Conservation (phyloP, 2,888 invertebrate genomes). For the Amphipyra berbera region DNA sequence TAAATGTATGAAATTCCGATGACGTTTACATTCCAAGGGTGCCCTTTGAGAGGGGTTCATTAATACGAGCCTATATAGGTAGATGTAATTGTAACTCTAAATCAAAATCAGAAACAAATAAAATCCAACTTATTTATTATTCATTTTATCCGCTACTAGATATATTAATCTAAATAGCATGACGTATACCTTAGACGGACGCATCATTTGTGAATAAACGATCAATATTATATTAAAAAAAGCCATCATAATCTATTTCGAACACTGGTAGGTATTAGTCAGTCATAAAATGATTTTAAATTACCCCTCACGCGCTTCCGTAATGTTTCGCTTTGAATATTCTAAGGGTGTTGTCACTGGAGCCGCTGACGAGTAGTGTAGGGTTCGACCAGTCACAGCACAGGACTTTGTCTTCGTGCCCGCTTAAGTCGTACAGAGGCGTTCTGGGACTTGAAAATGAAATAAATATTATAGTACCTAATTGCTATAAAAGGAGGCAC, state of each 20-base stretch:
- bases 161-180: conserved; percentile 48
- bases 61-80: no score
- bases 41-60: no score
- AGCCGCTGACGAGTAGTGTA: conserved; percentile 96
- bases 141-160: conserved; percentile 37
- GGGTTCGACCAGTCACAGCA: conserved; percentile 98
- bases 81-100: no score
- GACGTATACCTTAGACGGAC: conserved; percentile 45
- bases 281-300: conserved; percentile 29
- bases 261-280: conserved; percentile 40
- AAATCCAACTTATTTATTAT: conserved; percentile 50
- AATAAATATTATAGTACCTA: background rate
- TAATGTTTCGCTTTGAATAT: conserved; percentile 93
- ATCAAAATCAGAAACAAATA: conserved; percentile 15
- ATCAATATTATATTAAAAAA: conserved; percentile 30
- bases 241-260: conserved; percentile 34
- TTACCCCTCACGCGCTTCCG: conserved; percentile 63
- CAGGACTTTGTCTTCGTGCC: conserved; percentile 98
- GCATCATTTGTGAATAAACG: conserved; percentile 32
- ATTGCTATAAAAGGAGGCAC: background rate
- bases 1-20: no score
- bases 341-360: conserved; percentile 97
- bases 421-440: conserved; percentile 97
- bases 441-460: conserved; percentile 93
- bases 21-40: no score